These are phyloP conservation scores for Agrypnus murinus DNA, from an alignment of 2,888 invertebrate species.

Conservation along the genomic window DNA sequence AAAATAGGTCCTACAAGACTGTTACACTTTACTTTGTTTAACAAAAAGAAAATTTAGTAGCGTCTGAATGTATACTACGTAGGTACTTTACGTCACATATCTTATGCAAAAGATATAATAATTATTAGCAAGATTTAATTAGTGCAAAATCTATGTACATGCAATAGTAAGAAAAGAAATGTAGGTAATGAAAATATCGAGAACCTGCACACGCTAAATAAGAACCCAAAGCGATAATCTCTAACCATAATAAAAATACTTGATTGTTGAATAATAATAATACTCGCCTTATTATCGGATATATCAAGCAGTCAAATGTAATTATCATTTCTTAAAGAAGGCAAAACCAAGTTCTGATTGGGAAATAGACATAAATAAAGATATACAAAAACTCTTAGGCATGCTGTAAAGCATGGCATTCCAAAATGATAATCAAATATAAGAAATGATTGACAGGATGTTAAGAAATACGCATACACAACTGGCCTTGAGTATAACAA, in stretches of 20 bases:
- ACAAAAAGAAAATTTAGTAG: too few species aligned
- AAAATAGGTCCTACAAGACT: too few species aligned
- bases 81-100: too few species aligned
- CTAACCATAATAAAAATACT: neutral
- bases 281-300: neutral
- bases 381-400: conserved; percentile 8
- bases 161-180: too few species aligned
- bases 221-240: too few species aligned
- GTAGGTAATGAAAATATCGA: too few species aligned
- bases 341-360: conserved; percentile 12
- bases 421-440: conserved; percentile 21
- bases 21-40: too few species aligned
- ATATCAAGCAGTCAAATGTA: neutral
- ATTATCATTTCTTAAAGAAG: conserved; percentile 4
- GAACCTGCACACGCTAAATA: too few species aligned
- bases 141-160: too few species aligned
- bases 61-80: too few species aligned
- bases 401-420: conserved; percentile 6
- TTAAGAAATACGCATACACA: conserved; percentile 6
- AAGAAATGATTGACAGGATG: conserved; percentile 30
- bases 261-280: neutral
- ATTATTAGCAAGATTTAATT: too few species aligned
- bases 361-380: conserved; percentile 15
- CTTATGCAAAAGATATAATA: too few species aligned
- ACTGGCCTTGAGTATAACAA: conserved; percentile 8